Conservation (phyloP, 2,888 invertebrate species). For the Macrophya annulata region DNA sequence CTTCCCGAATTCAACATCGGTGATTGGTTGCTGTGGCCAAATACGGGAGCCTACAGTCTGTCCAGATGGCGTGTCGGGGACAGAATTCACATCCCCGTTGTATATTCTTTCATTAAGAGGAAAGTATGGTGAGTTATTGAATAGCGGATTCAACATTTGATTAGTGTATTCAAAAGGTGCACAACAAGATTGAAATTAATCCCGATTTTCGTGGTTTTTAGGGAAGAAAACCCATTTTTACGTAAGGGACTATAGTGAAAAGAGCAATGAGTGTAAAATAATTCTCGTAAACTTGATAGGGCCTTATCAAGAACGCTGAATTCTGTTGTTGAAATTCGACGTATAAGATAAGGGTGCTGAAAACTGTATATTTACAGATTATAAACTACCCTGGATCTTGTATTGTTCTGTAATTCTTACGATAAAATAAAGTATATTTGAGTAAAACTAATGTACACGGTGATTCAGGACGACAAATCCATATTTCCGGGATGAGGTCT, state of each 20-base stretch:
- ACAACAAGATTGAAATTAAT: not conserved
- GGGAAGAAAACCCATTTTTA: constrained; percentile 1
- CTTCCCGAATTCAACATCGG: constrained; percentile 82
- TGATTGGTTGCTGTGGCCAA: constrained; percentile 84
- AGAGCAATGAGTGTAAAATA: not conserved
- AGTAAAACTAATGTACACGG: too few species aligned
- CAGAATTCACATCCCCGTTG: constrained; percentile 80
- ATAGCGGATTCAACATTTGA: not conserved
- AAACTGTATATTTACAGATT: not conserved
- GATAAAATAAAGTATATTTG: too few species aligned
- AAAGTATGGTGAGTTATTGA: constrained; percentile 72
- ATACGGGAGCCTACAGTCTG: constrained; percentile 85
- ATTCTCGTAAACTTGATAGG: not conserved
- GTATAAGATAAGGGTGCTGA: not conserved
- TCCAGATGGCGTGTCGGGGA: constrained; percentile 82
- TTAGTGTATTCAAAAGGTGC: not conserved
- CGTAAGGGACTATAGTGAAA: not conserved
- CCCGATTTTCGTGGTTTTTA: not conserved
- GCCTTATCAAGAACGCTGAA: not conserved
- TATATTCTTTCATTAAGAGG: constrained; percentile 76
- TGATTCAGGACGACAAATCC: too few species aligned
- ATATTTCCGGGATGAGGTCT: too few species aligned
- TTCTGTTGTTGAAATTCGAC: not conserved
- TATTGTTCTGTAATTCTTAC: not conserved
- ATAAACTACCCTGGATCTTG: not conserved